These are phyloP conservation scores for Herpetotheres cachinnans DNA, from an alignment of 2,113 vertebrate genomes.

Conservation along the genomic window DNA sequence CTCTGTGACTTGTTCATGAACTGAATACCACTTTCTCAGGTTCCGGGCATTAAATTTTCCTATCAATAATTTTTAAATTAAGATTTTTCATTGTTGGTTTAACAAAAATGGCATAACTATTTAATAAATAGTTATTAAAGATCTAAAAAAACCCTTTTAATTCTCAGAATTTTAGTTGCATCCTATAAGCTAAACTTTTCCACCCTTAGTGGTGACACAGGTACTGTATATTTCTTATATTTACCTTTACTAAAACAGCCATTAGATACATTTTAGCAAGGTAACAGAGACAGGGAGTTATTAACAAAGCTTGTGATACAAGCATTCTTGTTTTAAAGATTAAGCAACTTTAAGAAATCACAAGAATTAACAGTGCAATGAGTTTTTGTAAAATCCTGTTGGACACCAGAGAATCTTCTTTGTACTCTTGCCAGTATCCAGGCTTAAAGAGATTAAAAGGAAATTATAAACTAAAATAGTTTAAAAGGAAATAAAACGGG, in stretches of 20 bases:
- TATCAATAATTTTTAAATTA: neutral
- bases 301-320: neutral
- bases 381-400: slow-evolving; percentile 17
- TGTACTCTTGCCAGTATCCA: neutral
- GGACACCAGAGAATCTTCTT: neutral
- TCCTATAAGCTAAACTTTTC: neutral
- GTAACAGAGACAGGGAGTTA: neutral
- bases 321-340: neutral
- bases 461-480: neutral
- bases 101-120: neutral
- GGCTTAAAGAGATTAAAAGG: neutral
- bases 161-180: neutral
- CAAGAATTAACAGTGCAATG: slow-evolving; percentile 30
- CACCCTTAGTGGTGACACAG: neutral
- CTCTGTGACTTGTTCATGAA: neutral
- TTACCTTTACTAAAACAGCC: neutral
- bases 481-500: neutral
- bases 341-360: slow-evolving; percentile 14
- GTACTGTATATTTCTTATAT: neutral
- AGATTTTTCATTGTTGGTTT: neutral
- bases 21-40: neutral
- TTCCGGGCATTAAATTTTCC: neutral
- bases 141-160: neutral
- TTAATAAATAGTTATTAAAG: neutral
- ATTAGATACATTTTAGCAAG: neutral